phyloP scores from a whole-genome alignment of 1,140 invertebrate genomes.

The Teleogryllus occipitalis region DNA sequence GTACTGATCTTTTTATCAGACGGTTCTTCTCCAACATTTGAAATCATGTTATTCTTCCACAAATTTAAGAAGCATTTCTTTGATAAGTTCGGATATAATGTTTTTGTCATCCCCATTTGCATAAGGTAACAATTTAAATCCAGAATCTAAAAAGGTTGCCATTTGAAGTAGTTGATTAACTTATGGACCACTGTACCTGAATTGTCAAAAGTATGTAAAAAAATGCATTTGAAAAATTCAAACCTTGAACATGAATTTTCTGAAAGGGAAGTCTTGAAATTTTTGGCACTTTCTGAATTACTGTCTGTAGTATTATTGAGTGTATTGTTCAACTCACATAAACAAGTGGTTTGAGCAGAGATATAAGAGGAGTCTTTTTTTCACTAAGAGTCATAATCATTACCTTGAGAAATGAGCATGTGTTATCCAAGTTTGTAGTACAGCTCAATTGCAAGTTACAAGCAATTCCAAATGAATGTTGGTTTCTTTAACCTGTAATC shows the following conservation, averaged over 20 bases:
- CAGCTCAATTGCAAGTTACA: too few relatives aligned
- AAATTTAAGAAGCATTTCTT: slow-evolving; percentile 38
- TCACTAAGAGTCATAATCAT: slow-evolving; percentile 45
- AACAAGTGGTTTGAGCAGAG: slow-evolving; percentile 43
- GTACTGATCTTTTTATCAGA: slow-evolving; percentile 31
- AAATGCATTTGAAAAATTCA: background rate
- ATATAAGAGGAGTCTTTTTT: slow-evolving; percentile 45
- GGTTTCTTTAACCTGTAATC: too few relatives aligned
- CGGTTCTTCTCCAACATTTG: slow-evolving; percentile 14
- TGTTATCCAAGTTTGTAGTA: too few relatives aligned
- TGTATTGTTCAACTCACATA: slow-evolving; percentile 42
- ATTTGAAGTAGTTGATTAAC: slow-evolving; percentile 41
- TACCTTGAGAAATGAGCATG: slow-evolving; percentile 31
- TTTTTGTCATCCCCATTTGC: slow-evolving; percentile 40
- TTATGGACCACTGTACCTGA: slow-evolving; percentile 35
- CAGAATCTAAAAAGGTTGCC: slow-evolving; percentile 44
- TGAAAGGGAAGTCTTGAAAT: slow-evolving; percentile 39
- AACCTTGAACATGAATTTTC: slow-evolving; percentile 37
- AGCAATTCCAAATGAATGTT: too few relatives aligned
- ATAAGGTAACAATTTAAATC: slow-evolving; percentile 36
- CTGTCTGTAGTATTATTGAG: slow-evolving; percentile 39
- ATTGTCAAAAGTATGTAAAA: slow-evolving; percentile 11
- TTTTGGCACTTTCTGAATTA: slow-evolving; percentile 36
- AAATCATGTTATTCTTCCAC: slow-evolving; percentile 32
- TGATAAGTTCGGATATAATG: slow-evolving; percentile 35